Evolutionary conservation across 1,140 invertebrate genomes (phyloP), one percentile per base, ranked within the genome.

Genomic region (Euwallacea similis): DNA sequence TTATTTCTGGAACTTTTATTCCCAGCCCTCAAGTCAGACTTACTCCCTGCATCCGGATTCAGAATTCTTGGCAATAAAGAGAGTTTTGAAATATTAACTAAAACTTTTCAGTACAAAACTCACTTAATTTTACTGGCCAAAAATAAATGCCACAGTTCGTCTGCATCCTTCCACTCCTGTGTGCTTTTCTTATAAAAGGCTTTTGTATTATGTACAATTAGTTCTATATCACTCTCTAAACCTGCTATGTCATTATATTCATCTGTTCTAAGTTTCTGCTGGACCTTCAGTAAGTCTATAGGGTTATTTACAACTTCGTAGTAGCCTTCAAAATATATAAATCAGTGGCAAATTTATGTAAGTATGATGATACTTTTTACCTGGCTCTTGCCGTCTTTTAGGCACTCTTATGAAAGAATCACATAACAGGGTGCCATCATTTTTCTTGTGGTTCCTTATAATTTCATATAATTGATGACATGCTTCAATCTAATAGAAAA

Each of bases 221-320:
- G 82, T 79, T 95, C 93, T 78, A 97, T 89, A 83, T 98, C 95
- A 46, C 86, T 84, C 71, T 92, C 88, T 71, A 98, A 85, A 77
- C 97, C 93, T 47, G 95, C 93, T 74, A 97, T 86, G 80, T 95
- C 93, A 74, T 93, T 89, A 83, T 97, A 97, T 72, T 95, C 94
- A 76, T 98, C 96, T 10, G 93, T 97, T 86, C 96, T 97, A 11
- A 98, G 81, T 83, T 98, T 98, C 79, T 98, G 96, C 82, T 98
- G 96, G 21, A 97, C 94, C 84, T 94, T 92, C 21, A 97, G 81
- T 71, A 98, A 84, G 83, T 98, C 96, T 79, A 98, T 98, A 10
- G 96, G 96, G 81, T 94, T 93, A 7, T 89, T 87, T 8, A 98
- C 95, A 61, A 94, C 92, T 85, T 95, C 93, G 83, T 95, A 95